A percentile compares a stretch with the other conserved stretches of the same genome.
phyloP scores from a whole-genome alignment of 2,888 invertebrate genomes.

The Stenurella melanura region DNA sequence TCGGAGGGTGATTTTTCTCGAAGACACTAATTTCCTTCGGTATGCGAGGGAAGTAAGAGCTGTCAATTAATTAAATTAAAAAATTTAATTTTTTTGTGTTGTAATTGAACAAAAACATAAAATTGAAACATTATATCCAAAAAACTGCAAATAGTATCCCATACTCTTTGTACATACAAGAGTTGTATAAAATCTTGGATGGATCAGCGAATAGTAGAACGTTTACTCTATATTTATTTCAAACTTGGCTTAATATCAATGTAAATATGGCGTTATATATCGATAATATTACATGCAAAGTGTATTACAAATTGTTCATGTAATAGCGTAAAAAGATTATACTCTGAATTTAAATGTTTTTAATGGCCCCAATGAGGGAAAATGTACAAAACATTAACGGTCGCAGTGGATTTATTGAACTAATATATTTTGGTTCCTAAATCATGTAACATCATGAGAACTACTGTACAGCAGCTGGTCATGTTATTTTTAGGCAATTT shows the following conservation, averaged over 20 bases:
- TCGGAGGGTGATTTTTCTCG: no score
- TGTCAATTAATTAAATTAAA: no score
- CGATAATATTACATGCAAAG: neutral
- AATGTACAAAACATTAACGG: conserved; percentile 49
- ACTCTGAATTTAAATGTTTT: conserved; percentile 33
- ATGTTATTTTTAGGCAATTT: conserved; percentile 60
- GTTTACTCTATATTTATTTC: no score
- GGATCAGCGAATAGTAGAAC: no score
- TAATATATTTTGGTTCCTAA: conserved; percentile 57
- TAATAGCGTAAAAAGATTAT: neutral
- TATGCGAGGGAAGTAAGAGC: no score
- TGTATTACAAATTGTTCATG: neutral
- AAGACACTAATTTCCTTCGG: no score
- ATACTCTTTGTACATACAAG: no score
- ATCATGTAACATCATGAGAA: conserved; percentile 56
- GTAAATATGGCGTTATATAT: neutral
- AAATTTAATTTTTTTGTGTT: no score
- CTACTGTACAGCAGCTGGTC: conserved; percentile 58
- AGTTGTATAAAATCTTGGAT: no score
- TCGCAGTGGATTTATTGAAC: conserved; percentile 54
- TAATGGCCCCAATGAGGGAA: conserved; percentile 42
- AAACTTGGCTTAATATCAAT: neutral
- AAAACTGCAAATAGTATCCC: no score
- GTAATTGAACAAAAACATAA: no score
- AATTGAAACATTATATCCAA: no score